These are phyloP conservation scores for Tyrophagus putrescentiae DNA, from an alignment of 1,140 invertebrate species.

Conservation along the genomic window DNA sequence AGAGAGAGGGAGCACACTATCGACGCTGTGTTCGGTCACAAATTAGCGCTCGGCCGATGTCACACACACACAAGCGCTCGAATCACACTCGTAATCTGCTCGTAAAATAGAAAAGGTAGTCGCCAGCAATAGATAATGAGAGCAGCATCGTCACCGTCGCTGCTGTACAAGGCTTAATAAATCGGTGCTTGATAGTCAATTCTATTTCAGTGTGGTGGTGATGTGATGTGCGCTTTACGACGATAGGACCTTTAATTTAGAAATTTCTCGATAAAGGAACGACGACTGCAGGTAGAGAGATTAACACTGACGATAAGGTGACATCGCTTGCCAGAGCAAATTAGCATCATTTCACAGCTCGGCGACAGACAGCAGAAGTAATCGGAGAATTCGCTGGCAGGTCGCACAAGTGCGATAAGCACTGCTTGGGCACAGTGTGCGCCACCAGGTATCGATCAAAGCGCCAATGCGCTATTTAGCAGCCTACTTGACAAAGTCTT, in stretches of 20 bases:
- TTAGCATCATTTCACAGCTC: slow-evolving; percentile 13
- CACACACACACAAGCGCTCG: not conserved
- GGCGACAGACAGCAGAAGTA: not conserved
- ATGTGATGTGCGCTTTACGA: too few relatives aligned
- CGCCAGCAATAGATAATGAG: not conserved
- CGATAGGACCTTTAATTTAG: slow-evolving; percentile 1
- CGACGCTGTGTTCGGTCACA: too few relatives aligned
- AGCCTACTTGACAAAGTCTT: too few relatives aligned
- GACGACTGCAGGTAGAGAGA: not conserved
- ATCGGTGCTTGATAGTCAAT: too few relatives aligned
- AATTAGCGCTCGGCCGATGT: slow-evolving; percentile 7
- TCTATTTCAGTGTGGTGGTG: too few relatives aligned
- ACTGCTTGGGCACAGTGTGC: not conserved
- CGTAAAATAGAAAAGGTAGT: slow-evolving; percentile 7
- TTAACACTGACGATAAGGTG: slow-evolving; percentile 9
- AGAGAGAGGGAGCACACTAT: too few relatives aligned
- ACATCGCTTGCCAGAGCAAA: slow-evolving; percentile 3
- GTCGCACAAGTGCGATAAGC: slow-evolving; percentile 3
- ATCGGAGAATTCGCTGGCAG: not conserved
- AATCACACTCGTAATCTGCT: slow-evolving; percentile 11
- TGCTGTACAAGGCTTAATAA: not conserved
- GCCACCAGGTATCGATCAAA: not conserved
- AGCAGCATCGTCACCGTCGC: too few relatives aligned
- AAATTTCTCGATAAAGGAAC: not conserved
- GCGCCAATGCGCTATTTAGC: not conserved